Conservation (phyloP, 2,797 vertebrate species). For the Sebastes kiyomatsui region DNA sequence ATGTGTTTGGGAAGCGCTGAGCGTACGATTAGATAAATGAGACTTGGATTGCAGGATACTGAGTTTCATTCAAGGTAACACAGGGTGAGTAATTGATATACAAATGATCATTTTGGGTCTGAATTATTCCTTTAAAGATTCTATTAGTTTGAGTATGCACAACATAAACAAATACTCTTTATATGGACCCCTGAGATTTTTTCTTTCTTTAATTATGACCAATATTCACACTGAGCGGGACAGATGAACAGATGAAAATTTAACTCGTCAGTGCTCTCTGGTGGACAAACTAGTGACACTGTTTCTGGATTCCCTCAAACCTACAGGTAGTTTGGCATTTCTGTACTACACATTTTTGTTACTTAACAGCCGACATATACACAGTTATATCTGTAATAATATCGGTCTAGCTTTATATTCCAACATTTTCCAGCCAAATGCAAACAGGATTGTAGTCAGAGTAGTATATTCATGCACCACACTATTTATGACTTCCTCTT, state of each 20-base stretch:
- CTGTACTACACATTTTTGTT: neutral
- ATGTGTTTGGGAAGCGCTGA: neutral
- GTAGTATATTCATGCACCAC: neutral
- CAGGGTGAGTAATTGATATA: neutral
- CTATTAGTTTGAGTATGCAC: neutral
- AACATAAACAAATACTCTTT: neutral
- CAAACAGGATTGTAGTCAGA: neutral
- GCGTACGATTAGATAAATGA: neutral
- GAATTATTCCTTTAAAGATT: neutral
- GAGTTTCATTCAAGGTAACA: neutral
- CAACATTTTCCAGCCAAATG: neutral
- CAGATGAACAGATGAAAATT: neutral
- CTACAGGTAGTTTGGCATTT: neutral
- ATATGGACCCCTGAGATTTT: neutral
- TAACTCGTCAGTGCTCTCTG: neutral
- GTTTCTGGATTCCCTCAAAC: neutral
- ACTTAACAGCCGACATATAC: neutral
- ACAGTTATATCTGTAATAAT: neutral
- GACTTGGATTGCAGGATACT: neutral
- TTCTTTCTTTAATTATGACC: neutral
- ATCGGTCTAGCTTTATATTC: neutral
- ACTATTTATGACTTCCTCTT: neutral
- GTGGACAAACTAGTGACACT: neutral
- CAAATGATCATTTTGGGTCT: neutral
- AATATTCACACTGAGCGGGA: neutral